Percentiles rank a stretch among this genome's conserved stretches.
Conservation (phyloP, 2,113 vertebrate species). For the Hypocryptadius cinnamomeus region DNA sequence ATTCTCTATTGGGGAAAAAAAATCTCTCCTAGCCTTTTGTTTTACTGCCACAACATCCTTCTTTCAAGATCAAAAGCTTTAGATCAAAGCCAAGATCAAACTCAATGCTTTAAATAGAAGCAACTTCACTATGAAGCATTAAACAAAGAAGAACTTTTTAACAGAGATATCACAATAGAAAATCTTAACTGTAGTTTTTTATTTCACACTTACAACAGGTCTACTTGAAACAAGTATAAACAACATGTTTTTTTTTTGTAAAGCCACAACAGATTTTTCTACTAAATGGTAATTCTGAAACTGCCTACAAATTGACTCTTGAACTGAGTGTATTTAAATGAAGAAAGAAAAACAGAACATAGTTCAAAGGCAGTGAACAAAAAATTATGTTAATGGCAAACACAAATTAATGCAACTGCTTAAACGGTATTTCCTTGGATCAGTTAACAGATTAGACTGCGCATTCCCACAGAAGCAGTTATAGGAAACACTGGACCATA, state of each 20-base stretch:
- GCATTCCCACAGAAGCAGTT: not conserved
- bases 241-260: slow-evolving; percentile 1
- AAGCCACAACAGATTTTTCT: slow-evolving; percentile 17
- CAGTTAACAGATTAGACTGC: not conserved
- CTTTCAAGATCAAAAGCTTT: slow-evolving; percentile 77
- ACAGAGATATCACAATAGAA: slow-evolving; percentile 27
- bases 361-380: not conserved
- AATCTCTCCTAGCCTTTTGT: slow-evolving; percentile 14
- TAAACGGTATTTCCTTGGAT: not conserved
- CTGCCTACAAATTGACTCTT: not conserved
- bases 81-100: slow-evolving; percentile 78
- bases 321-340: not conserved
- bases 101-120: slow-evolving; percentile 70
- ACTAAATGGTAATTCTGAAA: not conserved
- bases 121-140: slow-evolving; percentile 57
- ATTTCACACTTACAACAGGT: slow-evolving; percentile 16
- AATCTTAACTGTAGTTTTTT: slow-evolving; percentile 51
- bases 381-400: not conserved
- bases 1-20: slow-evolving; percentile 11
- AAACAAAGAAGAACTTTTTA: slow-evolving; percentile 36
- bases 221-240: slow-evolving; percentile 8
- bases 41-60: slow-evolving; percentile 67
- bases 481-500: not conserved
- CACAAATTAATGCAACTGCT: not conserved
- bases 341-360: not conserved